Conservation (phyloP, 2,113 vertebrate species). For the Vidua macroura region DNA sequence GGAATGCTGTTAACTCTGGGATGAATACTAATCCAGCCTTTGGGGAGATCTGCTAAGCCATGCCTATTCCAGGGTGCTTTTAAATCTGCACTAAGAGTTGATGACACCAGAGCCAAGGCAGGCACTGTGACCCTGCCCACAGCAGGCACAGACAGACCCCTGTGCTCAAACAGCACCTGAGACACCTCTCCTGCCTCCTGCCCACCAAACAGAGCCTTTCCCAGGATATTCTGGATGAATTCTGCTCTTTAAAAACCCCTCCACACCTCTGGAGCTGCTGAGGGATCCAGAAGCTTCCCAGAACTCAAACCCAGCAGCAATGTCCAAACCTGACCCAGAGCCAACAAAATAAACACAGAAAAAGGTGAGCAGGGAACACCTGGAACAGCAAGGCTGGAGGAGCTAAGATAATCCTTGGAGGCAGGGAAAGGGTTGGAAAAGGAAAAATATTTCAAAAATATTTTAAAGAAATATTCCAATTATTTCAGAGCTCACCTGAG, state of each 20-base stretch:
- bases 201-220: not conserved
- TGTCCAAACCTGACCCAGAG: no score
- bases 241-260: not conserved
- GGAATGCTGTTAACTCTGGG: not conserved
- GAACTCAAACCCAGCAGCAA: not conserved
- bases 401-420: not conserved
- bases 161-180: not conserved
- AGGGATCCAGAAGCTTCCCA: not conserved
- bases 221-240: rapidly evolving
- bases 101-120: not conserved
- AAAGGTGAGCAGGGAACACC: not conserved
- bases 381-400: not conserved
- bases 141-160: not conserved
- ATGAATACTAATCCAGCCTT: not conserved
- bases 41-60: not conserved
- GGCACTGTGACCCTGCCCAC: not conserved
- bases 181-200: not conserved
- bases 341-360: rapidly evolving
- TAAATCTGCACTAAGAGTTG: not conserved
- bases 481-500: no score
- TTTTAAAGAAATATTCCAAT: no score
- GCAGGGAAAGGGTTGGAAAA: no score
- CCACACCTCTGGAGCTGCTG: not conserved
- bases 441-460: no score
- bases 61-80: not conserved